phyloP scores from a whole-genome alignment of 2,888 invertebrate species.

The Eristalinus sepulchralis region DNA sequence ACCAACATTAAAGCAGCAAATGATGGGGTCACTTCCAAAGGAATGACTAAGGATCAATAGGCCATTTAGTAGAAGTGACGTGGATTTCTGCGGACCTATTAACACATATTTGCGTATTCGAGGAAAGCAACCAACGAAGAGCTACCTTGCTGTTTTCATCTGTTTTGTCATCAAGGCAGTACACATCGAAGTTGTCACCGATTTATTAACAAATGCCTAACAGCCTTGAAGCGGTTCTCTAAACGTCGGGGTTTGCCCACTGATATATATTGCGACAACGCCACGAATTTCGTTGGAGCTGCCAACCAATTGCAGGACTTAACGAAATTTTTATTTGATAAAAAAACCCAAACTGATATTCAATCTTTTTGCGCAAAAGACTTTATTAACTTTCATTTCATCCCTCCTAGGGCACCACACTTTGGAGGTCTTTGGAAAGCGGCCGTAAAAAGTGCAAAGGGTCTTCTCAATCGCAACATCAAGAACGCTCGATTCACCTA shows the following conservation, averaged over 20 bases:
- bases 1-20: background rate
- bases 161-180: slow-evolving; percentile 46
- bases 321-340: background rate
- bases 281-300: slow-evolving; percentile 39
- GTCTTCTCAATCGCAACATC: no score
- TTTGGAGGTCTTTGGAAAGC: background rate
- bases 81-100: slow-evolving; percentile 46
- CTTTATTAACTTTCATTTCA: background rate
- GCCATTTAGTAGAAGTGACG: slow-evolving; percentile 32
- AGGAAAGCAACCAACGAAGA: slow-evolving; percentile 49
- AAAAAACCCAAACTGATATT: no score
- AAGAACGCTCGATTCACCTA: no score
- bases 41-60: background rate
- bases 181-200: slow-evolving; percentile 27
- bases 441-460: no score
- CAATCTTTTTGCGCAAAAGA: background rate
- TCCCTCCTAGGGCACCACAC: background rate
- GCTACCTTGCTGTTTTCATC: slow-evolving; percentile 49
- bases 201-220: slow-evolving; percentile 32
- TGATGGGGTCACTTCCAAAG: background rate
- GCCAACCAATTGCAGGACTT: background rate
- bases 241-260: slow-evolving; percentile 28
- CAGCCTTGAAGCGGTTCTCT: slow-evolving; percentile 42
- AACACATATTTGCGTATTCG: slow-evolving; percentile 24
- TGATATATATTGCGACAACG: slow-evolving; percentile 28